These are phyloP conservation scores for Rhimphoctona megacephalus DNA, from an alignment of 2,888 invertebrate species.

Conservation along the genomic window DNA sequence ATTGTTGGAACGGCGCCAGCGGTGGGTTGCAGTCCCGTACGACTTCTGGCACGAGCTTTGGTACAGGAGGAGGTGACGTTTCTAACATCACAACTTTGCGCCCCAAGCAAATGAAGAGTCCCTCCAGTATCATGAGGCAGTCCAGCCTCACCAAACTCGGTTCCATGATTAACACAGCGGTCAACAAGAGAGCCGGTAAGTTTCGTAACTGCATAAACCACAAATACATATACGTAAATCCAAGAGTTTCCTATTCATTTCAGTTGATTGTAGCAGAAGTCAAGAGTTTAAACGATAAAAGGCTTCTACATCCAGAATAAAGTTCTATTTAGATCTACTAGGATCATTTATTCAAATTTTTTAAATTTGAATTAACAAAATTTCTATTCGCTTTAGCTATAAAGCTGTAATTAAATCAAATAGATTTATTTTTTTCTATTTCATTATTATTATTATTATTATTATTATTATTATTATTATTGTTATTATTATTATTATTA, in stretches of 20 bases:
- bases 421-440: too few species aligned
- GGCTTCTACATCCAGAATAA: background rate
- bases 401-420: too few species aligned
- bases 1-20: slow-evolving; percentile 77
- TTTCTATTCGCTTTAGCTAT: too few species aligned
- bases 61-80: slow-evolving; percentile 63
- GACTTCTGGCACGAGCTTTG: slow-evolving; percentile 75
- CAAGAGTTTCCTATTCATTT: slow-evolving; percentile 19
- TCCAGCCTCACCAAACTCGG: slow-evolving; percentile 88
- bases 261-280: background rate
- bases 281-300: too few species aligned
- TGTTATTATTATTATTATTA: too few species aligned
- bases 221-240: background rate
- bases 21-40: slow-evolving; percentile 66
- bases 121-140: slow-evolving; percentile 87
- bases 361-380: too few species aligned
- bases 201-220: slow-evolving; percentile 84
- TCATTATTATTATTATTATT: too few species aligned
- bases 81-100: slow-evolving; percentile 71
- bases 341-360: too few species aligned
- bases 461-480: too few species aligned
- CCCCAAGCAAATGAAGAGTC: slow-evolving; percentile 84
- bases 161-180: slow-evolving; percentile 88
- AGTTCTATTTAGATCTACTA: too few species aligned
- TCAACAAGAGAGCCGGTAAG: slow-evolving; percentile 85